phyloP scores from a whole-genome alignment of 2,888 invertebrate species.

The Laothoe populi region DNA sequence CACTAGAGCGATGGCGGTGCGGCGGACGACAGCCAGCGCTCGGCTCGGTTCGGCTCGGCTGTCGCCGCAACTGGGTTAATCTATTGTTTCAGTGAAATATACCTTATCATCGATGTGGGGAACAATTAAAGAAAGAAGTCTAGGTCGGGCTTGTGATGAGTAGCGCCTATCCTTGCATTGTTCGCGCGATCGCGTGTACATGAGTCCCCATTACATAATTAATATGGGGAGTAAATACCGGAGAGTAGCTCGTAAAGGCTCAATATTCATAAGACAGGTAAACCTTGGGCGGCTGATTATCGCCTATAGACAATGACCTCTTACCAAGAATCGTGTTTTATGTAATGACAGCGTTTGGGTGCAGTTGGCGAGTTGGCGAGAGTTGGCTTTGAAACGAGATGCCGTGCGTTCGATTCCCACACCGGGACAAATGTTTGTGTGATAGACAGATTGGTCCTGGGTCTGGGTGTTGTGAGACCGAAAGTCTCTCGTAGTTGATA shows the following conservation, averaged over 20 bases:
- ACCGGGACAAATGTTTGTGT: no score
- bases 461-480: no score
- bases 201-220: slow-evolving; percentile 82
- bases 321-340: slow-evolving; percentile 47
- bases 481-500: no score
- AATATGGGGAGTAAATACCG: slow-evolving; percentile 71
- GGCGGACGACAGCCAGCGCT: slow-evolving; percentile 51
- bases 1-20: slow-evolving; percentile 69
- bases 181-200: slow-evolving; percentile 77
- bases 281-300: slow-evolving; percentile 64
- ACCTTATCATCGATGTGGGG: slow-evolving; percentile 70
- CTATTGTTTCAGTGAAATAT: slow-evolving; percentile 76
- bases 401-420: no score
- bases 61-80: slow-evolving; percentile 67
- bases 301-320: slow-evolving; percentile 53
- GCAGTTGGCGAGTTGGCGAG: no score
- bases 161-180: slow-evolving; percentile 80
- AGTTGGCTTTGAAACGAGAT: no score
- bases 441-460: no score
- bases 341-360: no score
- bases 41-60: not conserved
- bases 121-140: slow-evolving; percentile 79
- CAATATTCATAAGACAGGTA: slow-evolving; percentile 64
- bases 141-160: slow-evolving; percentile 69
- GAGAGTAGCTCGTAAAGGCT: slow-evolving; percentile 56